Percentiles rank a stretch among this genome's conserved stretches.
These are phyloP conservation scores for Notospermus geniculatus DNA, from an alignment of 1,140 invertebrate genomes.

Conservation along the genomic window DNA sequence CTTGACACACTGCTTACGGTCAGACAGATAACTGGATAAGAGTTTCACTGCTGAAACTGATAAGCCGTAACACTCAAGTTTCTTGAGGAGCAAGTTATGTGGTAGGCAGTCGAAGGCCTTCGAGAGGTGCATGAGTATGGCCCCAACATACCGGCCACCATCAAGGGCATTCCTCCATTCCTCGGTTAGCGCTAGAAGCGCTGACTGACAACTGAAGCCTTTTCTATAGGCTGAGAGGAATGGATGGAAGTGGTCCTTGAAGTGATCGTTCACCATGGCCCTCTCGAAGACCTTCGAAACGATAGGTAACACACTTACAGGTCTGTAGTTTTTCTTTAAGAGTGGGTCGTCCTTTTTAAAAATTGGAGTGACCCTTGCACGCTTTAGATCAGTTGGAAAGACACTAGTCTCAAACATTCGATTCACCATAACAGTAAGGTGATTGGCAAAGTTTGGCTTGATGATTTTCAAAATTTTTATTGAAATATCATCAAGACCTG, in stretches of 20 bases:
- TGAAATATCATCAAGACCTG: constrained; percentile 8
- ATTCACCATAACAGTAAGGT: constrained; percentile 3
- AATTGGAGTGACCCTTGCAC: constrained; percentile 8
- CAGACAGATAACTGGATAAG: background rate
- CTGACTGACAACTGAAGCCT: constrained; percentile 4
- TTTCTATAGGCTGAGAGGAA: constrained; percentile 4
- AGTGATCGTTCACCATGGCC: background rate
- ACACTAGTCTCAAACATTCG: background rate
- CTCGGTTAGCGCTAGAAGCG: constrained; percentile 12
- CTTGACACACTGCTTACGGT: constrained; percentile 4
- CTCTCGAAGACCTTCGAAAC: constrained; percentile 10
- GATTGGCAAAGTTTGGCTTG: background rate
- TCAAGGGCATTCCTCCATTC: constrained; percentile 10
- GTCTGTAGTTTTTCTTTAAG: constrained; percentile 12
- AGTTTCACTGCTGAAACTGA: constrained; percentile 4
- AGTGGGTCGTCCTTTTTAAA: constrained; percentile 13
- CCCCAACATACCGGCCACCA: background rate
- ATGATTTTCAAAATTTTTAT: constrained; percentile 8
- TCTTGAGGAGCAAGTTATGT: constrained; percentile 8
- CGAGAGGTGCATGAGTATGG: constrained; percentile 11
- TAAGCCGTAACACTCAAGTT: constrained; percentile 9
- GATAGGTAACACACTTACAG: constrained; percentile 11
- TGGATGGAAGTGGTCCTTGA: constrained; percentile 6
- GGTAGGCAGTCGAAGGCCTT: constrained; percentile 18
- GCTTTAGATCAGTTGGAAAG: constrained; percentile 6